phyloP scores from a whole-genome alignment of 2,888 invertebrate species.

The Blera fallax region DNA sequence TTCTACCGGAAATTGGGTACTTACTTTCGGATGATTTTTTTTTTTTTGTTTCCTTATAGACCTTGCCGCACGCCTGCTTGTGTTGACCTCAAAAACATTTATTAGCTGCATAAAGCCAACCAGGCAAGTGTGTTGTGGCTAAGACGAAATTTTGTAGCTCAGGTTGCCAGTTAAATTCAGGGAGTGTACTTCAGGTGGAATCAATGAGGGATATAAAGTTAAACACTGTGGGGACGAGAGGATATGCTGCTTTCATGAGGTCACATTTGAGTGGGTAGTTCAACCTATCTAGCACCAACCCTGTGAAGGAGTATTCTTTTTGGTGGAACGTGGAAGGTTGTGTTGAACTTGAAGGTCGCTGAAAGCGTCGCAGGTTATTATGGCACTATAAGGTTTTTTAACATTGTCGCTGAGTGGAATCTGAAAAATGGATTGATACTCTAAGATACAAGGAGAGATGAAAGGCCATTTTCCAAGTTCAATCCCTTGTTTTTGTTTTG shows the following conservation, averaged over 20 bases:
- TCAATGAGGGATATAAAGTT: neutral
- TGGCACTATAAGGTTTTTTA: too few relatives aligned
- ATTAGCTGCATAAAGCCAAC: constrained; percentile 34
- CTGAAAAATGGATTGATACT: too few relatives aligned
- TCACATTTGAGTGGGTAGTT: neutral
- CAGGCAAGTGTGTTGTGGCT: constrained; percentile 20
- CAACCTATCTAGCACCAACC: too few relatives aligned
- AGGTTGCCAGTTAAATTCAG: neutral
- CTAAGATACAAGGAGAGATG: too few relatives aligned
- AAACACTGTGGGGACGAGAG: neutral
- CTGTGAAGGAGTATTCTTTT: too few relatives aligned
- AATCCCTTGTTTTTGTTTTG: too few relatives aligned
- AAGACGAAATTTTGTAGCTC: constrained; percentile 7
- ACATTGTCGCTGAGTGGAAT: too few relatives aligned
- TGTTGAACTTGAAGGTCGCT: too few relatives aligned
- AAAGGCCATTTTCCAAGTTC: too few relatives aligned
- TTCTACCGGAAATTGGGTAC: constrained; percentile 10
- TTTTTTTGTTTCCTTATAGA: neutral
- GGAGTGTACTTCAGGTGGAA: neutral
- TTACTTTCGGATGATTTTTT: neutral
- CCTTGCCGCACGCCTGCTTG: neutral
- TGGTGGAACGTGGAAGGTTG: too few relatives aligned
- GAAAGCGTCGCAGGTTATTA: too few relatives aligned
- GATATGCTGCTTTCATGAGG: neutral
- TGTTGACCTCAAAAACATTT: constrained; percentile 5